Conservation (phyloP, 2,888 invertebrate genomes). For the Cephus spinipes region DNA sequence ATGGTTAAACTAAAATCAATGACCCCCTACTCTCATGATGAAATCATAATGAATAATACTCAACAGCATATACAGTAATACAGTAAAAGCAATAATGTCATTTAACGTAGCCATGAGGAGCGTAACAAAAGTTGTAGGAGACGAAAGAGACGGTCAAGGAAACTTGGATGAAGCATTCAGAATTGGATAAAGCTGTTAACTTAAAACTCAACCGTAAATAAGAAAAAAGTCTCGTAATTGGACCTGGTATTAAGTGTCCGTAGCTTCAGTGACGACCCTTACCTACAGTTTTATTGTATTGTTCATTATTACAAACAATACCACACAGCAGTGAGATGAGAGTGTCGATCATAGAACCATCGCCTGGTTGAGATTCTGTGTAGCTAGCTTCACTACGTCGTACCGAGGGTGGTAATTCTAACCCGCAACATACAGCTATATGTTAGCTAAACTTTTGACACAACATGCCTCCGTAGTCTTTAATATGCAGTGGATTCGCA, state of each 20-base stretch:
- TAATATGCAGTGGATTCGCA: neutral
- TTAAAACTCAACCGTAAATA: neutral
- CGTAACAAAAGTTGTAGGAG: neutral
- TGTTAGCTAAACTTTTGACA: conserved; percentile 46
- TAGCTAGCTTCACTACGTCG: conserved; percentile 59
- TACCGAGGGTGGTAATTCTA: conserved; percentile 58
- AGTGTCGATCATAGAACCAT: conserved; percentile 61
- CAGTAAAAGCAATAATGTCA: neutral
- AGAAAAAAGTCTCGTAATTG: neutral
- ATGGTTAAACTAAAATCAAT: neutral
- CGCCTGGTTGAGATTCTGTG: conserved; percentile 54
- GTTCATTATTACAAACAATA: conserved; percentile 63
- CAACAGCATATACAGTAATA: neutral
- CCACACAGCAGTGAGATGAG: conserved; percentile 65
- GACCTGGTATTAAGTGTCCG: neutral
- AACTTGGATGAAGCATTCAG: neutral
- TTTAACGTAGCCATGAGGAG: neutral
- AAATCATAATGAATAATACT: neutral
- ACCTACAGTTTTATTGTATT: conserved; percentile 60
- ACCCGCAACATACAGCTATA: conserved; percentile 49
- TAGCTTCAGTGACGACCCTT: conserved; percentile 35
- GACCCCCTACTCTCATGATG: neutral
- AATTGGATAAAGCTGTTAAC: neutral
- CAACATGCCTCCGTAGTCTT: neutral
- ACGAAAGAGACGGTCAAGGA: too few relatives aligned